These are phyloP conservation scores for Micrastur ruficollis DNA, from an alignment of 2,797 vertebrate genomes.

Conservation along the genomic window DNA sequence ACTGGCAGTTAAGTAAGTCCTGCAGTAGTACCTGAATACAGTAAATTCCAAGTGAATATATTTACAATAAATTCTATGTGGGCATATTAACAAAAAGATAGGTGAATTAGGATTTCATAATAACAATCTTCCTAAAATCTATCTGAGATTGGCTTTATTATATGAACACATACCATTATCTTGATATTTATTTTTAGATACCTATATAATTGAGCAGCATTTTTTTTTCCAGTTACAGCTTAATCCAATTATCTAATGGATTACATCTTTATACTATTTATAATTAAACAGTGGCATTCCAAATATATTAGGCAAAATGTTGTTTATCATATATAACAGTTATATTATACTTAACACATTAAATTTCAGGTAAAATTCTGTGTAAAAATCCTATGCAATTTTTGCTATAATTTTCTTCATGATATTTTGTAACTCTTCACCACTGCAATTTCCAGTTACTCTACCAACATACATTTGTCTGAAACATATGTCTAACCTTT, in stretches of 20 bases:
- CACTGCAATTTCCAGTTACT: neutral
- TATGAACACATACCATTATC: neutral
- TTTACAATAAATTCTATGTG: neutral
- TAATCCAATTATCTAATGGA: neutral
- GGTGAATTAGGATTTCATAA: neutral
- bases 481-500: slow-evolving; percentile 7
- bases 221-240: neutral
- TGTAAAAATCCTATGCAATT: neutral
- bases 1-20: neutral
- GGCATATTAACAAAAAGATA: neutral
- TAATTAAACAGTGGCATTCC: neutral
- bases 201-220: neutral
- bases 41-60: neutral
- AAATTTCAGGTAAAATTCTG: neutral
- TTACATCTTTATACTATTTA: neutral
- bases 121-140: neutral
- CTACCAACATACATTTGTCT: neutral
- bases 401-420: neutral
- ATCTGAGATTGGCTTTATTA: neutral
- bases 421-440: neutral
- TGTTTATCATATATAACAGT: neutral
- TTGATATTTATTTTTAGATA: neutral
- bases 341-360: neutral
- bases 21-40: neutral
- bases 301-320: neutral